Evolutionary conservation across 1,140 invertebrate species (phyloP).

Genomic region (Mesaphorura yosii): DNA sequence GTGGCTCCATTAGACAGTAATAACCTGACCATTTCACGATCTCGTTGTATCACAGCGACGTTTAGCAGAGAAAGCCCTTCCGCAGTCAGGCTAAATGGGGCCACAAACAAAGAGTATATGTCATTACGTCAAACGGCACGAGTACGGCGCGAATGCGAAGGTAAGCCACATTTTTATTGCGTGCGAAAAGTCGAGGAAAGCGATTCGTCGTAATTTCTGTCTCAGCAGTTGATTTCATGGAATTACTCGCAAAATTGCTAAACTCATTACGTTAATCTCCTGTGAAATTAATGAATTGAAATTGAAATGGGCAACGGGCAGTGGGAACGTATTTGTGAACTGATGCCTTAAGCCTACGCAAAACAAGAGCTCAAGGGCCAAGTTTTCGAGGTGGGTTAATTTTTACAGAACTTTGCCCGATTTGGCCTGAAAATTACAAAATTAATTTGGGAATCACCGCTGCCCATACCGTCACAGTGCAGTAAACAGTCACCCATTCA

Average conservation of each 20-base stretch:
- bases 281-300: too few relatives aligned
- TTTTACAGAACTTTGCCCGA: too few relatives aligned
- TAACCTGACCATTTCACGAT: conserved; percentile 73
- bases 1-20: conserved; percentile 74
- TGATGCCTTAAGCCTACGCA: too few relatives aligned
- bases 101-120: conserved; percentile 5
- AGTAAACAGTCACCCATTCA: too few relatives aligned
- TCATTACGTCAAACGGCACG: not conserved
- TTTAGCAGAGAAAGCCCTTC: conserved; percentile 81
- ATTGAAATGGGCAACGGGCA: too few relatives aligned
- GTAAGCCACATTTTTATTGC: not conserved
- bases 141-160: not conserved
- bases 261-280: too few relatives aligned
- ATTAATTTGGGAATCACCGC: too few relatives aligned
- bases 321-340: too few relatives aligned
- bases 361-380: too few relatives aligned
- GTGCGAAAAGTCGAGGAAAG: not conserved
- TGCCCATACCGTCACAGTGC: too few relatives aligned
- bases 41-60: conserved; percentile 77
- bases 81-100: conserved; percentile 51
- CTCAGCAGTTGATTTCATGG: not conserved
- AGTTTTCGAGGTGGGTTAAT: too few relatives aligned
- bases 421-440: too few relatives aligned
- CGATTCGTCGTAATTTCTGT: not conserved
- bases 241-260: not conserved